Evolutionary conservation across 2,888 invertebrate species (phyloP).

Genomic region (Crioceris asparagi): DNA sequence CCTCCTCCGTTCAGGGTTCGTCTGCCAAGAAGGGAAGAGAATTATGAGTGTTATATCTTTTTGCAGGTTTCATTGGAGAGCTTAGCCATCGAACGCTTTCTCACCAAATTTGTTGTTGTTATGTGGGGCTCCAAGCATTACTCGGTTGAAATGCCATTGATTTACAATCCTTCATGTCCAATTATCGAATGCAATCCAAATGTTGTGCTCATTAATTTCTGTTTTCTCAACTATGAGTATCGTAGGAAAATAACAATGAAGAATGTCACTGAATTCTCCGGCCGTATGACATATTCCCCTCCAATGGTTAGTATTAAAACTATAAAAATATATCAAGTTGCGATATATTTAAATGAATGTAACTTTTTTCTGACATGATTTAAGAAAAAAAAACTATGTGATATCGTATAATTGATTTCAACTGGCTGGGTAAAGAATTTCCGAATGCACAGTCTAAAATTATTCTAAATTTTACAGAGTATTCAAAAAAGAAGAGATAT

Average conservation of each 20-base stretch:
- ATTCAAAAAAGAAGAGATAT: too few relatives aligned
- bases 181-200: slow-evolving; percentile 39
- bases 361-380: too few relatives aligned
- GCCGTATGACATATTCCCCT: slow-evolving; percentile 32
- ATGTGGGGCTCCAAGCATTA: slow-evolving; percentile 48
- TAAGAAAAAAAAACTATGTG: too few relatives aligned
- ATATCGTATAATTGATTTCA: too few relatives aligned
- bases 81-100: slow-evolving; percentile 41
- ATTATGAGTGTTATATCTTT: slow-evolving; percentile 1
- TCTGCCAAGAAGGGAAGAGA: too few relatives aligned
- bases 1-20: too few relatives aligned
- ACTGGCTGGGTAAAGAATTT: too few relatives aligned
- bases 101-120: slow-evolving; percentile 42
- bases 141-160: slow-evolving; percentile 43
- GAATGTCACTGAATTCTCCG: slow-evolving; percentile 41
- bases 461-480: too few relatives aligned
- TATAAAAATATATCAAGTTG: too few relatives aligned
- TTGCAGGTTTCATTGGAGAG: slow-evolving; percentile 46
- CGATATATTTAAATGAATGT: too few relatives aligned
- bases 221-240: slow-evolving; percentile 49
- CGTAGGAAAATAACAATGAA: slow-evolving; percentile 39
- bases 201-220: slow-evolving; percentile 45
- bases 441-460: too few relatives aligned
- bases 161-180: slow-evolving; percentile 43
- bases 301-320: slow-evolving; percentile 13